Evolutionary conservation across 1,140 invertebrate species (phyloP).

Genomic region (Samia ricini): DNA sequence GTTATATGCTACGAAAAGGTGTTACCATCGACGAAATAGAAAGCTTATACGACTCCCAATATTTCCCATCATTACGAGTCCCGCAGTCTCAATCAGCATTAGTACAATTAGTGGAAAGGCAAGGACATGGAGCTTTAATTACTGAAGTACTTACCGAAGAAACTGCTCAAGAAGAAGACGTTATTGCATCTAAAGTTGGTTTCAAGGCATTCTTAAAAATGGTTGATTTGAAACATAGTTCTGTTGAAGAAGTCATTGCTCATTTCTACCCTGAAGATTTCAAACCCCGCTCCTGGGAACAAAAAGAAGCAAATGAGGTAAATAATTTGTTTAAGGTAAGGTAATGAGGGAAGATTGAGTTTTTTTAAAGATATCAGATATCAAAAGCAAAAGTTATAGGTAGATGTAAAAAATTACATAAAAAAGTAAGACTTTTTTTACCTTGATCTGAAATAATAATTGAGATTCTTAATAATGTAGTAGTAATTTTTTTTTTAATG

Average conservation of each 20-base stretch:
- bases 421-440: too few relatives aligned
- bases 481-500: too few relatives aligned
- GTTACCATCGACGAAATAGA: constrained; percentile 87
- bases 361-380: too few relatives aligned
- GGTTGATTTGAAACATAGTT: constrained; percentile 87
- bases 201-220: constrained; percentile 91
- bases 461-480: too few relatives aligned
- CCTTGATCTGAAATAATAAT: too few relatives aligned
- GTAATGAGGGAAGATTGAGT: too few relatives aligned
- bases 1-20: constrained; percentile 85
- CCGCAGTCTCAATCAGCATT: constrained; percentile 89
- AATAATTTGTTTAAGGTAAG: constrained; percentile 1
- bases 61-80: constrained; percentile 86
- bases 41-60: constrained; percentile 85
- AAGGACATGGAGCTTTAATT: constrained; percentile 87
- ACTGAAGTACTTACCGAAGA: constrained; percentile 89
- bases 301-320: constrained; percentile 82
- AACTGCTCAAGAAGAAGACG: constrained; percentile 84
- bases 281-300: constrained; percentile 86
- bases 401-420: too few relatives aligned
- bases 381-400: too few relatives aligned
- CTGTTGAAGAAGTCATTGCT: constrained; percentile 89
- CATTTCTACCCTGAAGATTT: constrained; percentile 91
- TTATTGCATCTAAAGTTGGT: constrained; percentile 86
- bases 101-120: constrained; percentile 88